Evolutionary conservation across 2,797 vertebrate species (phyloP), one percentile per base, ranked within the genome.

Genomic region (Sebastes glaucus): DNA sequence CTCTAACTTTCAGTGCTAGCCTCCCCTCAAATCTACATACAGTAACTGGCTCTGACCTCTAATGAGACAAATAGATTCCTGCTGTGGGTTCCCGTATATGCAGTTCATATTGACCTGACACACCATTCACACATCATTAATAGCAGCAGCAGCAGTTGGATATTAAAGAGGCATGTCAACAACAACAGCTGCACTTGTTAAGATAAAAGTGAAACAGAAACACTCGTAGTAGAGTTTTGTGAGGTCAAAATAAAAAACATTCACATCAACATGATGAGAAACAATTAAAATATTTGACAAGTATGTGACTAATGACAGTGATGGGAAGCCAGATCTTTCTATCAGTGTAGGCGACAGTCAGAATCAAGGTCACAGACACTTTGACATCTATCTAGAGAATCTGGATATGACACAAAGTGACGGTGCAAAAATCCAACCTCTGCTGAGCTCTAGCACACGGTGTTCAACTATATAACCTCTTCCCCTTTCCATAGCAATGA

Each of bases 61-160:
- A 46, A 28, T 85, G 13, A 72, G 62, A 66, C 28, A 60, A 28
- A 73, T 49, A 62, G 28, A 70, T 79, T 86, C 62, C 71, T 7
- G 20, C 25, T 69, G 62, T 35, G 77, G 33, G 22, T 86, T 92
- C 79, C 74, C 13, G 74, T 79, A 86, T 28, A 74, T 82, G 56
- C 55, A 82, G 67, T 78, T 82, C 77, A 85, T 81, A 88, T 70
- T 84, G 87, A 89, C 71, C 46, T 32, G 66, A 84, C 65, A 65
- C 64, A 65, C 20, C 38, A 77, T 70, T 75, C 66, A 75, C 63
- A 82, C 74, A 71, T 80, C 38, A 75, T 62, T 78, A 87, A 72
- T 56, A 86, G 25, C 42, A 82, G 77, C 57, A 71, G 56, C 57
- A 71, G 56, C 77, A 74, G 61, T n/a, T 73, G 27, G n/a, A 78